Evolutionary conservation across 2,797 vertebrate genomes (phyloP).

Genomic region (Emydoidea blandingii): DNA sequence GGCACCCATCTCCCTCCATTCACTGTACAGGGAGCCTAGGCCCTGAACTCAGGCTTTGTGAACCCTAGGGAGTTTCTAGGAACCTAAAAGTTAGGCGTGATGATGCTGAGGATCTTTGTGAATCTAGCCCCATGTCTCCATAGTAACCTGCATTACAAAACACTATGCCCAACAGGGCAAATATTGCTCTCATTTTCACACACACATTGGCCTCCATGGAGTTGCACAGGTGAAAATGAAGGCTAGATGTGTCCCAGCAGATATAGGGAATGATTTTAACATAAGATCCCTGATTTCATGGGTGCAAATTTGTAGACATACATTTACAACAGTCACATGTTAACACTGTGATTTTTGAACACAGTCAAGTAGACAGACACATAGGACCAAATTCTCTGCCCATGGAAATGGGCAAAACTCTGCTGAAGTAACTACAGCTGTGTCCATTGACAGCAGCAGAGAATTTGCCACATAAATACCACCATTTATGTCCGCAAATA

Average conservation of each 20-base stretch:
- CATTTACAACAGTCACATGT: neutral
- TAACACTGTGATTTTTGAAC: neutral
- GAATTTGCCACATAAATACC: accelerated
- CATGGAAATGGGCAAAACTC: neutral
- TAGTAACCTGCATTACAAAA: neutral
- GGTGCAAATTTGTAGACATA: neutral
- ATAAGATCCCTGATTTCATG: neutral
- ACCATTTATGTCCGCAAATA: neutral
- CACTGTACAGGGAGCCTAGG: neutral
- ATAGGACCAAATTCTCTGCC: neutral
- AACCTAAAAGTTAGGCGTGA: neutral
- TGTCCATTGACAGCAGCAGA: neutral
- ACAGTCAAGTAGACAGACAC: neutral
- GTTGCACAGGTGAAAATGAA: neutral
- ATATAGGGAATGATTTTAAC: neutral
- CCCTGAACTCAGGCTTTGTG: neutral
- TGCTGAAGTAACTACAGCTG: neutral
- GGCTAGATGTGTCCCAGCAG: neutral
- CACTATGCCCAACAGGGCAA: neutral
- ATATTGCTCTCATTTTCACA: neutral
- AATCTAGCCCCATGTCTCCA: neutral
- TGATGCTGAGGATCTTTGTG: neutral
- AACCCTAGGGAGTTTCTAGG: neutral
- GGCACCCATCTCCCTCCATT: neutral
- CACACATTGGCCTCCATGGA: neutral